Percentiles rank a stretch among this genome's conserved stretches.
These are phyloP conservation scores for Drosophila pandora DNA, from an alignment of 1,140 invertebrate species.

Conservation along the genomic window DNA sequence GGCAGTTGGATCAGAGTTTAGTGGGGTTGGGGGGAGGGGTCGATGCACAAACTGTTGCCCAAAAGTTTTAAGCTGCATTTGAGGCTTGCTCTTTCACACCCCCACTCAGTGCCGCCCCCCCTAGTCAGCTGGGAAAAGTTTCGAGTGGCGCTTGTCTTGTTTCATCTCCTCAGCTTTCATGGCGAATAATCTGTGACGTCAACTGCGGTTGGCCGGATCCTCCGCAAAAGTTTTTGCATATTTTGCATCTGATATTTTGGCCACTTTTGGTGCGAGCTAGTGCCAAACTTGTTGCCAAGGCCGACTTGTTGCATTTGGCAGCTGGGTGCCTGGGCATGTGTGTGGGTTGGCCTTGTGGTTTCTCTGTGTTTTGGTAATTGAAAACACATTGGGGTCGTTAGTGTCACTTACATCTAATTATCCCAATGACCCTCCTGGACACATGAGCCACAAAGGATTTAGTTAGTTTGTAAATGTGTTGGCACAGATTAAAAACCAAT, in stretches of 20 bases:
- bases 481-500: no score
- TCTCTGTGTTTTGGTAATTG: constrained; percentile 23
- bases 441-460: background rate
- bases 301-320: constrained; percentile 55
- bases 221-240: constrained; percentile 63
- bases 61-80: constrained; percentile 78
- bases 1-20: background rate
- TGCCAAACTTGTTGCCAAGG: constrained; percentile 47
- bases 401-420: constrained; percentile 33
- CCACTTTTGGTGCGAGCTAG: constrained; percentile 24
- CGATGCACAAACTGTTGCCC: constrained; percentile 63
- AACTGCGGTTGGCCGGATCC: constrained; percentile 46
- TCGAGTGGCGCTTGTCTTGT: constrained; percentile 54
- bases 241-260: constrained; percentile 55
- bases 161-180: constrained; percentile 26
- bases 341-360: constrained; percentile 3
- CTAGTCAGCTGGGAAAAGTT: constrained; percentile 44
- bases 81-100: constrained; percentile 63
- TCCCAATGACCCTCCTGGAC: background rate
- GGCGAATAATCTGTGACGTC: constrained; percentile 53
- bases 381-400: constrained; percentile 33
- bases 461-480: no score
- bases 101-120: constrained; percentile 13
- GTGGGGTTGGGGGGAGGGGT: background rate
- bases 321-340: no score